These are phyloP conservation scores for Eupsilia transversa DNA, from an alignment of 2,888 invertebrate species.

Conservation along the genomic window DNA sequence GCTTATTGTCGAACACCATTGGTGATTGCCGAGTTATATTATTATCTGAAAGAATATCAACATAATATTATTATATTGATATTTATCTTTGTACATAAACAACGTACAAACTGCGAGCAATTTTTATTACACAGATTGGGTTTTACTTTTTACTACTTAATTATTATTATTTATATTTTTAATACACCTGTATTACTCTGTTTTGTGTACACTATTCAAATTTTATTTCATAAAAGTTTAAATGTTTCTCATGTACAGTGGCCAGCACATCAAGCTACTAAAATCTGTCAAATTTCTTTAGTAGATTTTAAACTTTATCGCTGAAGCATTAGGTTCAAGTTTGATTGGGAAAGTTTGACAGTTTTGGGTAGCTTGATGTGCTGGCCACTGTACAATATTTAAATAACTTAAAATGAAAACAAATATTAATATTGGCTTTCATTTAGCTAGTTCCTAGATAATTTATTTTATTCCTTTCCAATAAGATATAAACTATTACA, in stretches of 20 bases:
- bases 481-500: not conserved
- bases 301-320: no score
- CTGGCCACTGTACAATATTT: no score
- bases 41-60: constrained; percentile 74
- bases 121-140: not conserved
- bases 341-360: no score
- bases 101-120: not conserved
- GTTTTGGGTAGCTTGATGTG: no score
- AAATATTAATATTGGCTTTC: not conserved
- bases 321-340: no score
- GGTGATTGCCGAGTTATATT: constrained; percentile 58
- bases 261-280: no score
- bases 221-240: not conserved
- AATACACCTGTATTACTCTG: not conserved
- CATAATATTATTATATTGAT: constrained; percentile 41
- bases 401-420: not conserved
- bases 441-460: not conserved
- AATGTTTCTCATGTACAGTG: no score
- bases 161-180: not conserved
- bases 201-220: no score
- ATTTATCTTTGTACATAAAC: constrained; percentile 13
- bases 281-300: no score
- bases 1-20: constrained; percentile 83
- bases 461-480: not conserved
- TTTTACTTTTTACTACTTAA: not conserved